Base-by-base conservation (phyloP, 2,888 invertebrate species). In the Yponomeuta cagnagella region DNA sequence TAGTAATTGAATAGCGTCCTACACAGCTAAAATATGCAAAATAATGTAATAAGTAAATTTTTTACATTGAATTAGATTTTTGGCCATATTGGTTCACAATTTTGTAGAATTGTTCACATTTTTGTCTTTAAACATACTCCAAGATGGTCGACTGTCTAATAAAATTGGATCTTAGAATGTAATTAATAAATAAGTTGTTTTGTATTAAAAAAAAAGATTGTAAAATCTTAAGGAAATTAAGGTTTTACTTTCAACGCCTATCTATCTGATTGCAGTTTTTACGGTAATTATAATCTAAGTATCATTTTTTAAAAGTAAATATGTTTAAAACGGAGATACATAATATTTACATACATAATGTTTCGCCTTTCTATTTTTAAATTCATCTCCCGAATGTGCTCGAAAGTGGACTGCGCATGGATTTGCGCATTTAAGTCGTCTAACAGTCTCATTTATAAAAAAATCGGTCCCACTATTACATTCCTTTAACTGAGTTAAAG, bases 141-240 rank as follows among this genome's bases (percentile, higher is more conserved):
- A 80, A 82, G 76, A 80, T 85, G 89, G 89, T 89, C 83, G 90
- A 91, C 89, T 82, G 73, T 88, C 85, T 91, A 90, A 90, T 90
- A 78, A 72, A 75, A 82, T 86, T 84, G 83, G 85, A 81, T 76
- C 76, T 82, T 82, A 67, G 76, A 76, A 76, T 76, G 48, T 76
- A 77, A 76, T 73, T 72, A 70, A 71, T 71, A 58, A 77, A 76
- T 74, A 75, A 74, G 75, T 74, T 77, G 78, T 79, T 81, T 73
- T 78, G 75, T 80, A 78, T 12, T 58, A 58, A 58, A 52, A 52
- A 23, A 12, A 58, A 15, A 15, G 15, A 58, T 15, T 58, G 43
- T 4, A 43, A 58, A 12, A 58, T 58, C 52, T 58, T 15, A 58
- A 2, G 12, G 12, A 43, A 58, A 58, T 58, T 58, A 58, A 58